Conservation (phyloP, 2,888 invertebrate genomes). For the Cryptophagus acutangulus region DNA sequence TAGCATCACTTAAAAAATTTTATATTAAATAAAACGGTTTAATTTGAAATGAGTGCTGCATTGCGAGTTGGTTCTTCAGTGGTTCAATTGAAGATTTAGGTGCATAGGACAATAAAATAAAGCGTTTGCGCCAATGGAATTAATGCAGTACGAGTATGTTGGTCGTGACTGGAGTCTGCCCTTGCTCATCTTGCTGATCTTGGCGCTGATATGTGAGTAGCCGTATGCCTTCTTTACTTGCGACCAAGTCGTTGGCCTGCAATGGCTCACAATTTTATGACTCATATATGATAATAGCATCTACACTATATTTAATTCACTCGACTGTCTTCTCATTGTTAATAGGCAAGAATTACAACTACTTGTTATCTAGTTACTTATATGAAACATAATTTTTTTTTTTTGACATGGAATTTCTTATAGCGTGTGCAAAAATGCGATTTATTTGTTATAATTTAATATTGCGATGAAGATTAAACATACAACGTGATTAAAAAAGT, state of each 20-base stretch:
- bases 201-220: slow-evolving; percentile 25
- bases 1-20: no score
- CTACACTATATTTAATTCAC: slow-evolving; percentile 6
- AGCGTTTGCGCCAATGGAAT: slow-evolving; percentile 32
- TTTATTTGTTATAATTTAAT: no score
- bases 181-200: slow-evolving; percentile 37
- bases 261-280: slow-evolving; percentile 9
- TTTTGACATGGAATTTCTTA: no score
- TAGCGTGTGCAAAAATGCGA: no score
- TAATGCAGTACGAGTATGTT: slow-evolving; percentile 35
- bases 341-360: slow-evolving; percentile 6
- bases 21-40: no score
- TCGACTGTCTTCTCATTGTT: slow-evolving; percentile 2
- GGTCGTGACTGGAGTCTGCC: slow-evolving; percentile 36
- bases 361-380: no score
- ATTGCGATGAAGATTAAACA: no score
- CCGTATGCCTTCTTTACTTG: background rate
- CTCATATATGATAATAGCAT: slow-evolving; percentile 9
- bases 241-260: slow-evolving; percentile 9
- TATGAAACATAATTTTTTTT: no score
- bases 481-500: background rate
- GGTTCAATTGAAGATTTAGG: slow-evolving; percentile 1
- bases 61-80: no score
- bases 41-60: no score
- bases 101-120: slow-evolving; percentile 1